Evolutionary conservation across 2,797 vertebrate genomes (phyloP), one percentile per base, ranked within the genome.

Genomic region (Lacerta viridis): DNA sequence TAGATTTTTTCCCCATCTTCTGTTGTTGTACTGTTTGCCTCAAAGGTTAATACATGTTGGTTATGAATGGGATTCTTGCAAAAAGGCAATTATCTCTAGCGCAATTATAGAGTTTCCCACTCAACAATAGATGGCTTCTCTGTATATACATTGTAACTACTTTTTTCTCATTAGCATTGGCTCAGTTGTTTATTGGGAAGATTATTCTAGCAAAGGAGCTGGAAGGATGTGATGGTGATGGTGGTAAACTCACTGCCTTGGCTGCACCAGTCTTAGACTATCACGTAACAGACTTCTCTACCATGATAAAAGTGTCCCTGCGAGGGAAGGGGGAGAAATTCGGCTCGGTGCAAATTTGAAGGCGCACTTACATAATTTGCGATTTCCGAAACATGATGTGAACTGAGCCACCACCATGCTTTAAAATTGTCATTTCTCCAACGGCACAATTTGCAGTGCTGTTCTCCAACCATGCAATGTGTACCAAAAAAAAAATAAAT

Each of bases 41-140:
- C 92, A 91, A 92, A 95, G 94, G 95, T 94, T 94, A 95, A 95
- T 94, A 10, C 88, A 87, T 92, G 93, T 92, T 95, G 92, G 90
- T 92, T 94, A 95, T 75, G 93, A 93, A 93, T 84, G 89, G 84
- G 79, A 88, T 93, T 90, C 71, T 92, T 90, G 55, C 39, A 80
- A 92, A 92, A 92, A 93, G 95, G 91, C 94, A 92, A 93, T 93
- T 93, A 93, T 89, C 83, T 2, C 0, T 39, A 77, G 83, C 92
- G 90, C 81, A 69, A 86, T 84, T 90, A 72, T 9, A 39, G 89
- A 92, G 71, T 82, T 89, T 78, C 36, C 76, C 83, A 90, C 88
- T 92, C 46, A 1, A 15, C 90, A 82, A 81, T 41, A 74, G 89
- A 90, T 27, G 83, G 11, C 29, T 81, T 90, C 79, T 7, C 90